Evolutionary conservation across 2,113 vertebrate genomes (phyloP).

Genomic region (Salvelinus alpinus): DNA sequence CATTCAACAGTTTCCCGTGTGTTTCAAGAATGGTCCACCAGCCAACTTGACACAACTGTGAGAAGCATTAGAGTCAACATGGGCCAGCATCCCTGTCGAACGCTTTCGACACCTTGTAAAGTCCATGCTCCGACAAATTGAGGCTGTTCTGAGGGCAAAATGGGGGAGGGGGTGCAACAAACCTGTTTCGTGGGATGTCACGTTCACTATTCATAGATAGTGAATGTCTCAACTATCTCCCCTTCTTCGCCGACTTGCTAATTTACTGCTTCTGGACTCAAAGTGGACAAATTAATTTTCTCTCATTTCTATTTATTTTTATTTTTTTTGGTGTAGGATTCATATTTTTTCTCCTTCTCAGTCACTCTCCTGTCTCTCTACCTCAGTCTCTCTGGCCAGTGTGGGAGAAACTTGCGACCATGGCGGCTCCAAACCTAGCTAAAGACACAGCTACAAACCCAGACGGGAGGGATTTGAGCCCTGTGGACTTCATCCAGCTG

Average conservation of each 20-base stretch:
- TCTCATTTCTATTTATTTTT: not conserved
- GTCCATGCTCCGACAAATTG: not conserved
- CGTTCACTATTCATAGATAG: not conserved
- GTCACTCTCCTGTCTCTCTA: not conserved
- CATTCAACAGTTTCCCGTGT: no score
- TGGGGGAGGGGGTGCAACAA: not conserved
- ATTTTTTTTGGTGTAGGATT: not conserved
- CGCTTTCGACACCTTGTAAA: no score
- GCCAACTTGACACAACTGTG: no score
- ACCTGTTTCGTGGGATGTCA: not conserved
- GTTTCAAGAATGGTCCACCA: no score
- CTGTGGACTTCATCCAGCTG: conserved; percentile 85
- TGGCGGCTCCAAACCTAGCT: not conserved
- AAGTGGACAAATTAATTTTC: not conserved
- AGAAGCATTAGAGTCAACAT: no score
- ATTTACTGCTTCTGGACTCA: not conserved
- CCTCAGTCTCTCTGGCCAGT: not conserved
- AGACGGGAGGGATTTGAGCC: conserved; percentile 70
- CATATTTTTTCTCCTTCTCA: not conserved
- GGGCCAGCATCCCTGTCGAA: no score
- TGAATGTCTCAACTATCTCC: not conserved
- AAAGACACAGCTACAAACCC: conserved; percentile 58
- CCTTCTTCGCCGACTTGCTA: not conserved
- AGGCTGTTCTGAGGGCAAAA: not conserved
- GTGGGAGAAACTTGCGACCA: not conserved